Evolutionary conservation across 2,888 invertebrate genomes (phyloP).

Genomic region (Cheilosia urbana): DNA sequence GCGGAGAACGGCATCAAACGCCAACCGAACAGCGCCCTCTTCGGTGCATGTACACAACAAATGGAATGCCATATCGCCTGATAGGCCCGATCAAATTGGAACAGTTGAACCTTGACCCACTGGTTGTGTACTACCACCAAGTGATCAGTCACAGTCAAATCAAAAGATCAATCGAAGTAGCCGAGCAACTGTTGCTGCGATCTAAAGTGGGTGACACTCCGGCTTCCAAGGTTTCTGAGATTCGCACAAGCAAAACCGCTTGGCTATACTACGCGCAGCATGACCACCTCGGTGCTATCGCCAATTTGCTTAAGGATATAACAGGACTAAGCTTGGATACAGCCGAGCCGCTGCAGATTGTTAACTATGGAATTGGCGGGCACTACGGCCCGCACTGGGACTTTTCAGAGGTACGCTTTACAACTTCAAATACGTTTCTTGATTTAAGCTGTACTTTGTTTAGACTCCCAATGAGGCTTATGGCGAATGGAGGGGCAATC

Average conservation of each 20-base stretch:
- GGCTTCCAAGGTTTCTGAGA: conserved; percentile 4
- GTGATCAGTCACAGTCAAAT: conserved; percentile 67
- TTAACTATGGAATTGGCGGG: conserved; percentile 77
- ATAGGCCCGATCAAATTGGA: conserved; percentile 77
- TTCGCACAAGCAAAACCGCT: conserved; percentile 75
- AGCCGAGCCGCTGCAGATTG: conserved; percentile 74
- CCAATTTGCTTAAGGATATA: conserved; percentile 76
- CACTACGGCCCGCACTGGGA: conserved; percentile 76
- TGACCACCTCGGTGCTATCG: conserved; percentile 63
- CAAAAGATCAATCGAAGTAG: conserved; percentile 52
- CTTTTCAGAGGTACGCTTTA: conserved; percentile 62
- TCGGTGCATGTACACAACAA: conserved; percentile 80
- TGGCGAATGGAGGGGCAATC: conserved; percentile 64
- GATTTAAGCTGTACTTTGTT: background rate
- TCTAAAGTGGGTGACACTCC: conserved; percentile 72
- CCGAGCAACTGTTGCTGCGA: conserved; percentile 56
- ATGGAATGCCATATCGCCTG: conserved; percentile 76
- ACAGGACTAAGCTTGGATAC: conserved; percentile 76
- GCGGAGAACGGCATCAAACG: conserved; percentile 84
- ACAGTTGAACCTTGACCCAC: conserved; percentile 75
- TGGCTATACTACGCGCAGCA: conserved; percentile 65
- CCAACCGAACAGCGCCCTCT: conserved; percentile 79
- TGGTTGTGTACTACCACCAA: conserved; percentile 74
- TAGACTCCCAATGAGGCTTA: conserved; percentile 42
- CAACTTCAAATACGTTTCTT: background rate